A percentile compares a stretch with the other conserved stretches of the same genome.
phyloP scores from a whole-genome alignment of 1,140 invertebrate genomes.

The Megalopta genalis region DNA sequence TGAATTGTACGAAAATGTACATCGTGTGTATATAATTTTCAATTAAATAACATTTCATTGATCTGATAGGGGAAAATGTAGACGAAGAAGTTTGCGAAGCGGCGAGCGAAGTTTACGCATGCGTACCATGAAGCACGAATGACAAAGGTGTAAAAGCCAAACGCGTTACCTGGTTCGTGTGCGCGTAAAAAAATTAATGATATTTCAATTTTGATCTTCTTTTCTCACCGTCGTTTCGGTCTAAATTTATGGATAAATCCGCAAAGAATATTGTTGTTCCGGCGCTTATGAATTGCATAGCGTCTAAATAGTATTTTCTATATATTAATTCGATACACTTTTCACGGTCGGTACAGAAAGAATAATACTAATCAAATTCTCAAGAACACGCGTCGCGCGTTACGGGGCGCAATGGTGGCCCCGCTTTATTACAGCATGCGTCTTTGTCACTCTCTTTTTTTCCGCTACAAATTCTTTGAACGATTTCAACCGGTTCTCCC shows the following conservation, averaged over 20 bases:
- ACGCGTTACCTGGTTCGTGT: neutral
- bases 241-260: too few species aligned
- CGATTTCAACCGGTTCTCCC: constrained; percentile 38
- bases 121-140: neutral
- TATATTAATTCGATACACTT: neutral
- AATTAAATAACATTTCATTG: neutral
- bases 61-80: neutral
- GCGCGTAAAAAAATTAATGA: neutral
- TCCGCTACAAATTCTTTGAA: constrained; percentile 37
- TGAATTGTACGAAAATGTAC: too few species aligned
- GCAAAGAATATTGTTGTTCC: too few species aligned
- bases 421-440: neutral
- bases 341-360: neutral
- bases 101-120: neutral
- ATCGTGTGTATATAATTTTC: too few species aligned
- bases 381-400: neutral
- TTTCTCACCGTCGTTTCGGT: too few species aligned
- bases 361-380: neutral
- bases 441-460: constrained; percentile 15
- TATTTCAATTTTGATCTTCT: too few species aligned
- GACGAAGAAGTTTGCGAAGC: neutral
- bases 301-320: too few species aligned
- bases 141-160: neutral
- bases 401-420: neutral
- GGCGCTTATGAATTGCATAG: too few species aligned